These are phyloP conservation scores for Mormyrus iriodes DNA, from an alignment of 2,113 vertebrate genomes.

Conservation along the genomic window DNA sequence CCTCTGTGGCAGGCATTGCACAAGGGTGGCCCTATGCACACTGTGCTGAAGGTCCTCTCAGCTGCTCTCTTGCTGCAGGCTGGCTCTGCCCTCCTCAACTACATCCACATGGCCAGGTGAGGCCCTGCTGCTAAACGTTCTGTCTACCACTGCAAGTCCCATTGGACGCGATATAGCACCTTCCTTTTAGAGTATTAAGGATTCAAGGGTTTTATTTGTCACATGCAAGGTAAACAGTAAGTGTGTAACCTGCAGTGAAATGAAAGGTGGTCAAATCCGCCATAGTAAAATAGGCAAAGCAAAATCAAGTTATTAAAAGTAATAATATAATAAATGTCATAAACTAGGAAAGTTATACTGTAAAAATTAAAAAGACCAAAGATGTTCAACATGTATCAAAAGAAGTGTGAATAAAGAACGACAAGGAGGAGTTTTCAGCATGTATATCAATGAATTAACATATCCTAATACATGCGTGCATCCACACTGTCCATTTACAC, in stretches of 20 bases:
- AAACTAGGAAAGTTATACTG: not conserved
- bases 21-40: constrained; percentile 91
- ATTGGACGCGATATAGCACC: not conserved
- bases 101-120: constrained; percentile 87
- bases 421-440: not conserved
- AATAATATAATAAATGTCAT: not conserved
- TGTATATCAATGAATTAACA: not conserved
- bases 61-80: constrained; percentile 74
- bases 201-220: not conserved
- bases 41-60: constrained; percentile 79
- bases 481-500: not conserved
- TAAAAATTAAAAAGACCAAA: not conserved
- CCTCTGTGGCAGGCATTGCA: constrained; percentile 81
- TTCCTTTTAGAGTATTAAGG: not conserved
- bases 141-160: not conserved
- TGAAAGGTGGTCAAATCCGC: not conserved
- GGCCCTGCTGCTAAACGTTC: not conserved
- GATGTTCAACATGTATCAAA: not conserved
- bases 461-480: not conserved
- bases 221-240: not conserved
- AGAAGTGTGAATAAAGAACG: not conserved
- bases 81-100: constrained; percentile 81
- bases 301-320: not conserved
- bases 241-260: not conserved
- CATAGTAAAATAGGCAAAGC: not conserved